Conservation (phyloP, 2,113 vertebrate genomes). For the Manacus vitellinus region DNA sequence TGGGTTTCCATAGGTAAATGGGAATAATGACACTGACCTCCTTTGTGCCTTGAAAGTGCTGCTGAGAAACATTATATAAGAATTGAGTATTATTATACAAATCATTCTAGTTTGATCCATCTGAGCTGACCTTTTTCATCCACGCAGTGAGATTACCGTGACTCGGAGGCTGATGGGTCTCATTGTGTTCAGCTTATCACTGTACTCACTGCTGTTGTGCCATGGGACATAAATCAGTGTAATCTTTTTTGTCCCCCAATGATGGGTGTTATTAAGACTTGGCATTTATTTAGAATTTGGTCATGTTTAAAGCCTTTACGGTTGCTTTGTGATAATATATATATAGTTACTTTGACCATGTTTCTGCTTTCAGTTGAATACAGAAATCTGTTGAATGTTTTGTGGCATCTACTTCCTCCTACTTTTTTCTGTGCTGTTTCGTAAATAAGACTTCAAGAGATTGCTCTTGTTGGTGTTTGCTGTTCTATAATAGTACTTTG, state of each 20-base stretch:
- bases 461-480: neutral
- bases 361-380: neutral
- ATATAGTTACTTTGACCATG: neutral
- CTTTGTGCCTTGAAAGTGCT: conserved; percentile 18
- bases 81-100: conserved; percentile 38
- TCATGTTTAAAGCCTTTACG: neutral
- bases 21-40: neutral
- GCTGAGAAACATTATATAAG: conserved; percentile 6
- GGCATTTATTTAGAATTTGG: neutral
- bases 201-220: neutral
- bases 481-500: neutral
- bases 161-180: conserved; percentile 43
- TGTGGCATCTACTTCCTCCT: neutral
- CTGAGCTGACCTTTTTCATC: conserved; percentile 40
- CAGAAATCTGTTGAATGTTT: neutral
- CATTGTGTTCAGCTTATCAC: conserved; percentile 1
- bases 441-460: neutral
- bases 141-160: conserved; percentile 10
- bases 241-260: neutral
- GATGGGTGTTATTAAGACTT: neutral
- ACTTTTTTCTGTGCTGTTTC: neutral
- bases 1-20: neutral
- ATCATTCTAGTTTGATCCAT: conserved; percentile 18
- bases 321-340: neutral
- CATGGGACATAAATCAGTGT: neutral